Base-by-base conservation (phyloP, 2,888 invertebrate species). In the Sphaeridia pumilis region DNA sequence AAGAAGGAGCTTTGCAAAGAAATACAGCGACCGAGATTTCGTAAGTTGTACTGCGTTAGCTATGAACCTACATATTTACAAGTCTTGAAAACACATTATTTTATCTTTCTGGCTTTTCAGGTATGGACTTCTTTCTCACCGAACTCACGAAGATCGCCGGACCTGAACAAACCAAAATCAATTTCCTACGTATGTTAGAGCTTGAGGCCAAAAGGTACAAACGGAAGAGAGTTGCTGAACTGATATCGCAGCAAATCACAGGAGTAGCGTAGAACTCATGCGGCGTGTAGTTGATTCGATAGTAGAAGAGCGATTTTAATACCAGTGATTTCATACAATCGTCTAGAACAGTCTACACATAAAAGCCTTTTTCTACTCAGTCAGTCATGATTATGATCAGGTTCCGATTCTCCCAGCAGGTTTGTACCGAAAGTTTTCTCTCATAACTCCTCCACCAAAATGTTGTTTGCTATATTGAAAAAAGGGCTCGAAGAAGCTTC, bases 161-260 rank as follows among this genome's bases (percentile, higher is more conserved):
- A 25, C 58, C 62, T 14, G 56, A 57, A 36, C 55, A 57, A 20
- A 62, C 60, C 36, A 60, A 58, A 54, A 55, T 57, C 48, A 58
- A 61, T 17, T 63, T 65, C 55, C 52, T 65, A 34, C 59, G 58
- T 54, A 49, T 52, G 25, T 56, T 65, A 52, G 61, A 58, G 42
- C 58, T 54, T 42, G 86, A 87, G 73, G 82, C 84, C 43, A 72
- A 83, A 65, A 75, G 86, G 66, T 87, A 86, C 71, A 87, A 86
- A 70, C 75, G 85, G 64, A 80, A 81, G 68, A 76, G 77, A 62
- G 73, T 86, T 59, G 83, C 82, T 27, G 75, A 77, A 66, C 69
- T 80, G 55, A 73, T 84, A 57, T 81, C 83, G 70, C 81, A 83
- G 34, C 46, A 55, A 49, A 38, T 49, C 21, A 24, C 41, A 42